Evolutionary conservation across 2,797 vertebrate genomes (phyloP), one percentile per base, ranked within the genome.

Genomic region (Octomys mimax): DNA sequence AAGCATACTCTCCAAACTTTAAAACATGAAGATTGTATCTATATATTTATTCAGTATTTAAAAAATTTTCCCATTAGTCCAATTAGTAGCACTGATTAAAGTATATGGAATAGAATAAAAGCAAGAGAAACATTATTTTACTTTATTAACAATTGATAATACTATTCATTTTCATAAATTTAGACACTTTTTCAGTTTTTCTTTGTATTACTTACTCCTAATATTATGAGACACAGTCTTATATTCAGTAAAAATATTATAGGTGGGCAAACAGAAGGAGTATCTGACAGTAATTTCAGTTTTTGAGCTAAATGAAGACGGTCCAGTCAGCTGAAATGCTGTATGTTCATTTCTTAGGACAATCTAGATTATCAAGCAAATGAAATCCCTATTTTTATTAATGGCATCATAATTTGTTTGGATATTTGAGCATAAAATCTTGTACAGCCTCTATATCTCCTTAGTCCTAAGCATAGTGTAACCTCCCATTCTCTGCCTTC

Each of bases 11-110:
- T 28, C 46, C 87, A 52, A 89, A 80, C 73, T 80, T 78, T 78
- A 87, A 97, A 95, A 84, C 36, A 92, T 28, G 31, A 49, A 80
- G 64, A 79, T 21, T 59, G 22, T 64, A 21, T n/a, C 70, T 79
- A 91, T 62, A 71, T 84, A 61, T 59, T 77, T 78, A 79, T 61
- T 83, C 11, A 84, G 39, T 81, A 70, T 66, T 92, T 94, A 88
- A 22, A 59, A 75, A 78, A 86, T 83, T 61, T 7, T 16, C 9
- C 16, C 54, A 77, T 57, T 42, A 83, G 88, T 85, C 26, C 80
- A 95, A 49, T 90, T 64, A 85, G 87, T 19, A 71, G 85, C n/a
- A 81, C n/a, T 75, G 13, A 13, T 68, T 52, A 78, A 28, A 62
- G 42, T 8, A 16, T 1, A 11, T 2, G 5, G 49, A 81, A 24